These are phyloP conservation scores for Gibbula magus DNA, from an alignment of 2,888 invertebrate genomes.

Conservation along the genomic window DNA sequence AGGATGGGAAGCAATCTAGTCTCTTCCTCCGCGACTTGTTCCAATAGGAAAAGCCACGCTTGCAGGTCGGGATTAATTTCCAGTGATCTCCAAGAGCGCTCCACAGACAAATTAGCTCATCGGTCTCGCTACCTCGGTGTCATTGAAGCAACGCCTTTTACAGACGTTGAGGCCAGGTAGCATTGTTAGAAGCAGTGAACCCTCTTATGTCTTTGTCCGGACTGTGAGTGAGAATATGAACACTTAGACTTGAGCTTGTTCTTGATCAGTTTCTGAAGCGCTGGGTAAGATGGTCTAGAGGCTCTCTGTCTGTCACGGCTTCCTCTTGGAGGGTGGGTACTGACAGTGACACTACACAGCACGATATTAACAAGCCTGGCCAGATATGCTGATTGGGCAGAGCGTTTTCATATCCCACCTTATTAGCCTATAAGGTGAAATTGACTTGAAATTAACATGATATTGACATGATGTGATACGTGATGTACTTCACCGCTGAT, in stretches of 20 bases:
- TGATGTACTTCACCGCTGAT: background rate
- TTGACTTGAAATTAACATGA: constrained; percentile 13
- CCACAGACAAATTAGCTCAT: background rate
- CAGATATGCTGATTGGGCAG: background rate
- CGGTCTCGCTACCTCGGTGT: background rate
- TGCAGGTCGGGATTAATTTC: background rate
- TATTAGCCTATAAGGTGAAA: constrained; percentile 11
- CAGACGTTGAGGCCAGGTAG: background rate
- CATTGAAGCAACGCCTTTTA: background rate
- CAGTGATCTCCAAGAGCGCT: background rate
- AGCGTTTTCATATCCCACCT: constrained; percentile 8
- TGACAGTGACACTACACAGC: background rate
- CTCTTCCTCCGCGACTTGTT: background rate
- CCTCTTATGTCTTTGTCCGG: constrained; percentile 4
- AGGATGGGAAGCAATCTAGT: background rate
- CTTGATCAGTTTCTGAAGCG: background rate
- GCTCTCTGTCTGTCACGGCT: background rate
- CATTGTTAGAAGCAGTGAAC: background rate
- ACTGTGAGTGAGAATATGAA: constrained; percentile 4
- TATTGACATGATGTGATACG: background rate
- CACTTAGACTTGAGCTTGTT: background rate
- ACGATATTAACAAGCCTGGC: background rate
- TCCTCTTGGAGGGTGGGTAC: background rate
- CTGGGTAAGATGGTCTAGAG: background rate
- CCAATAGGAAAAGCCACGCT: constrained; percentile 2